A percentile compares a stretch with the other conserved stretches of the same genome.
Evolutionary conservation across 2,888 invertebrate genomes (phyloP).

Genomic region (Escarpia spicata): DNA sequence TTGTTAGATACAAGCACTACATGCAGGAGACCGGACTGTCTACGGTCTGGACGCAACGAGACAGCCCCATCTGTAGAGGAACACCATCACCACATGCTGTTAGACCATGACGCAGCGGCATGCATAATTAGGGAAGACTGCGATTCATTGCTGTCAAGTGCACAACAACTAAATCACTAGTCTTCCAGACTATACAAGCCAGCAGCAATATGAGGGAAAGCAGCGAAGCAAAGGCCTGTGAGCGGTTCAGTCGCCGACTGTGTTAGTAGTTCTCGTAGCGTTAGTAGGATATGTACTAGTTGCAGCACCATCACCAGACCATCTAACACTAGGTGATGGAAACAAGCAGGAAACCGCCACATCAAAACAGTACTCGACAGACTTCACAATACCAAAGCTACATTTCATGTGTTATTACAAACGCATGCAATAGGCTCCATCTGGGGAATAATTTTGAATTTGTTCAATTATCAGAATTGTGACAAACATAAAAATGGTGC

Average conservation of each 20-base stretch:
- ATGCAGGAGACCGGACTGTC: neutral
- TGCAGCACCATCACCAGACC: neutral
- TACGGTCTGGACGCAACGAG: too few species aligned
- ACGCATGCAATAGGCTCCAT: neutral
- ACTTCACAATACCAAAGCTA: neutral
- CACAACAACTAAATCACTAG: slow-evolving; percentile 16
- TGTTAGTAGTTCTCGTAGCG: neutral
- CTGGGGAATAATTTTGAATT: neutral
- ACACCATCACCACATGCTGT: slow-evolving; percentile 16
- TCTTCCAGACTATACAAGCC: slow-evolving; percentile 16
- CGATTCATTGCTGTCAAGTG: slow-evolving; percentile 13
- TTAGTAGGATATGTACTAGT: slow-evolving; percentile 11
- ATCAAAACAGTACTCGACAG: neutral
- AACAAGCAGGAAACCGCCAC: neutral
- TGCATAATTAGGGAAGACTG: slow-evolving; percentile 16
- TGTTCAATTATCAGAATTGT: neutral
- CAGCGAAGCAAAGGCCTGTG: slow-evolving; percentile 10
- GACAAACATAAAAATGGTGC: neutral
- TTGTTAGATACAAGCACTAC: neutral
- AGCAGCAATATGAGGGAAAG: neutral
- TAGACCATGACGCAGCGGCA: slow-evolving; percentile 12
- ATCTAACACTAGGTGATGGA: neutral
- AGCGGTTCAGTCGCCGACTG: neutral
- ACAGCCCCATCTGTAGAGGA: neutral
- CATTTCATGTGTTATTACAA: neutral